Conservation (phyloP, 2,113 vertebrate genomes). For the Ardeotis arabs region DNA sequence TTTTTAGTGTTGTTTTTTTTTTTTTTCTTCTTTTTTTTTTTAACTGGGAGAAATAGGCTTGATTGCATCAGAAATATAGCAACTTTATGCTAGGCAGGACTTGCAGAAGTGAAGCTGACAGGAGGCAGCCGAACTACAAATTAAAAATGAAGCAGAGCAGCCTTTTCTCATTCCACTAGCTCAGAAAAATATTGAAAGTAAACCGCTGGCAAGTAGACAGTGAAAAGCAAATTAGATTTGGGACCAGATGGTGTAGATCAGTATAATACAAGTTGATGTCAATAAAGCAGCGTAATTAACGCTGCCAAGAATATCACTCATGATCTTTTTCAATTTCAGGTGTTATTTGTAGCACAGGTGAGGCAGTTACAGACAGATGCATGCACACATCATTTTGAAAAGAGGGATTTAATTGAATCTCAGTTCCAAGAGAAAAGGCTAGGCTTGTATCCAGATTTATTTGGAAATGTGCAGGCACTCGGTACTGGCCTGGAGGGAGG, state of each 20-base stretch:
- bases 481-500: background rate
- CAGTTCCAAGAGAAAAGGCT: background rate
- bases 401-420: background rate
- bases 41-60: background rate
- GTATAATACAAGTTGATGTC: conserved; percentile 64
- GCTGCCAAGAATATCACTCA: conserved; percentile 51
- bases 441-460: background rate
- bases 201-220: conserved; percentile 54
- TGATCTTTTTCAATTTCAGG: conserved; percentile 43
- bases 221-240: conserved; percentile 65
- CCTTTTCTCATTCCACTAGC: conserved; percentile 53
- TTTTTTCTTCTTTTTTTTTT: background rate
- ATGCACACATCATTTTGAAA: background rate
- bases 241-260: conserved; percentile 67
- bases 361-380: background rate
- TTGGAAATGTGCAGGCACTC: background rate
- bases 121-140: conserved; percentile 15
- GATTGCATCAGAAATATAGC: background rate
- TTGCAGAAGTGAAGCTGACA: conserved; percentile 39
- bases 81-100: background rate
- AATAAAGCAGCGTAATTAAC: conserved; percentile 53
- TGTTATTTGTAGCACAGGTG: conserved; percentile 62
- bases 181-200: conserved; percentile 52
- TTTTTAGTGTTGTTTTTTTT: background rate
- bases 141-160: conserved; percentile 60